A percentile compares a stretch with the other conserved stretches of the same genome.
phyloP scores from a whole-genome alignment of 1,140 invertebrate species.

The Eubasilissa regina region DNA sequence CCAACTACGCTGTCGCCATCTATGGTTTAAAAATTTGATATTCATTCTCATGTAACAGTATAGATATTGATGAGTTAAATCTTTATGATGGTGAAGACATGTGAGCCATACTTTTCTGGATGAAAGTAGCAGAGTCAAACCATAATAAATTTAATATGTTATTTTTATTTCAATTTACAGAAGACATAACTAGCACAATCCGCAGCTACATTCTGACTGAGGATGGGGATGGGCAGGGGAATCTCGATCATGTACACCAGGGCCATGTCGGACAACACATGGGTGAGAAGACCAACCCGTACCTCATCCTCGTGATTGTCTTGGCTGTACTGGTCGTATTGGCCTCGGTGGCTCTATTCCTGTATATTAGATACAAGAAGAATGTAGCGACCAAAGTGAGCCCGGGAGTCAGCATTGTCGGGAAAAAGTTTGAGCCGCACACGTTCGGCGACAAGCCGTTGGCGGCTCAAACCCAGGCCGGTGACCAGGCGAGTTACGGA shows the following conservation, averaged over 20 bases:
- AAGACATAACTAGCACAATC: not conserved
- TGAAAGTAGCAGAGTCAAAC: no score
- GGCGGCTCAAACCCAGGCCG: slow-evolving; percentile 22
- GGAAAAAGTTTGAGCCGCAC: slow-evolving; percentile 43
- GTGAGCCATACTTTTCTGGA: no score
- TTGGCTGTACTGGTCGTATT: slow-evolving; percentile 51
- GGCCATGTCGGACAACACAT: slow-evolving; percentile 17
- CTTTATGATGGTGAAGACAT: no score
- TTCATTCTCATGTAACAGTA: no score
- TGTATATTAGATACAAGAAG: slow-evolving; percentile 47
- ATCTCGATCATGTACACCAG: not conserved
- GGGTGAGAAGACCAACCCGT: slow-evolving; percentile 29
- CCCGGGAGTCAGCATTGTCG: slow-evolving; percentile 34
- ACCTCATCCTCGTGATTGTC: slow-evolving; percentile 49
- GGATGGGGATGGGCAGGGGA: not conserved
- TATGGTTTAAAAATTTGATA: no score
- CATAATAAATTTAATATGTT: no score
- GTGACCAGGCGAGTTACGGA: slow-evolving; percentile 1
- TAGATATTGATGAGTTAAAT: no score
- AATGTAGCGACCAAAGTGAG: slow-evolving; percentile 13
- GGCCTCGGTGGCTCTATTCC: slow-evolving; percentile 41
- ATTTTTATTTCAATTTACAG: slow-evolving; percentile 10
- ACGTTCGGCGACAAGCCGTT: slow-evolving; percentile 19
- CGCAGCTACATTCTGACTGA: not conserved
- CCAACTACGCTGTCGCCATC: no score